phyloP scores from a whole-genome alignment of 2,888 invertebrate genomes.

The Periphyllus acericola region DNA sequence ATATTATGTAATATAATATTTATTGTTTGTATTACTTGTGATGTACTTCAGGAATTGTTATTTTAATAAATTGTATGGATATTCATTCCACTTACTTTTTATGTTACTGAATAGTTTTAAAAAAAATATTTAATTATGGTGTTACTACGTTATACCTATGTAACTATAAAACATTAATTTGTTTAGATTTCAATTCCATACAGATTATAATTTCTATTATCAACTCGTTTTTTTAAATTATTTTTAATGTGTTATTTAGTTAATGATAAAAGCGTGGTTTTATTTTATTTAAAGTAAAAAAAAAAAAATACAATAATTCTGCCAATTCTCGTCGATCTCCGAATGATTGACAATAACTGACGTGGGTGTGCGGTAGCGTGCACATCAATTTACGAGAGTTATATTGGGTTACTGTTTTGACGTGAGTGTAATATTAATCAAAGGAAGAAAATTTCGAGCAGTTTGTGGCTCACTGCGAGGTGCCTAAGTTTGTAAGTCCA shows the following conservation, averaged over 20 bases:
- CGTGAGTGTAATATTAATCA: conserved; percentile 47
- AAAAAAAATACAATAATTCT: conserved; percentile 2
- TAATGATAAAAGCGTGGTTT: conserved; percentile 1
- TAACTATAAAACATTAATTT: neutral
- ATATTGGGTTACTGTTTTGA: conserved; percentile 41
- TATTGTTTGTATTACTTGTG: neutral
- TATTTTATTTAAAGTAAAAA: conserved; percentile 25
- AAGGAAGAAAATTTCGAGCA: conserved; percentile 8
- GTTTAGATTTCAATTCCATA: conserved; percentile 12
- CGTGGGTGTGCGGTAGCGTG: neutral
- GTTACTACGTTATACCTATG: neutral
- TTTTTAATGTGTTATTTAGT: neutral
- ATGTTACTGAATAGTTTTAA: neutral
- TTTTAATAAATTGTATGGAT: conserved; percentile 23
- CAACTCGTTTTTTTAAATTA: neutral
- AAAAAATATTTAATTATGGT: neutral
- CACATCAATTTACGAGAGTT: neutral
- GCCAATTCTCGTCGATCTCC: conserved; percentile 10
- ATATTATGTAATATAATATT: neutral
- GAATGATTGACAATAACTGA: conserved; percentile 28
- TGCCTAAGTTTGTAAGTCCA: neutral
- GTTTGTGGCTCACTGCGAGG: no score
- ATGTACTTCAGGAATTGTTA: neutral
- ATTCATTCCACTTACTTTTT: conserved; percentile 31
- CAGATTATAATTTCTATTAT: neutral